Percentiles rank a stretch among this genome's conserved stretches.
These are phyloP conservation scores for Plusia festucae DNA, from an alignment of 2,888 invertebrate species.

Conservation along the genomic window DNA sequence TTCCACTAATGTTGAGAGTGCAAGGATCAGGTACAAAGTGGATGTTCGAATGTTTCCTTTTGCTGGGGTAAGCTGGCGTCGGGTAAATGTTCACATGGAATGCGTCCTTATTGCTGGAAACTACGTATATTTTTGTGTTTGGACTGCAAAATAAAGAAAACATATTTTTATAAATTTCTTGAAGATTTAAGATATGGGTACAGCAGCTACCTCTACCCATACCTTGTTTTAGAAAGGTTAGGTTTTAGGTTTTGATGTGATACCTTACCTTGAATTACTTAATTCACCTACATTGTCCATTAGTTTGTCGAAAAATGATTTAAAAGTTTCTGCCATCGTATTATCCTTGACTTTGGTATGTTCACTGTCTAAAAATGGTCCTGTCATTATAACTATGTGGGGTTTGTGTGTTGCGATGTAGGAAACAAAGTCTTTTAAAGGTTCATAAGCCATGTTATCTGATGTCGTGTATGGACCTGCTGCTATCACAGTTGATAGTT, in stretches of 20 bases:
- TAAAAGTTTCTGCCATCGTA: constrained; percentile 91
- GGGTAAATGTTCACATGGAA: constrained; percentile 95
- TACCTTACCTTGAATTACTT: constrained; percentile 86
- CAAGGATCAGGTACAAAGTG: constrained; percentile 95
- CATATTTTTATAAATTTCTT: no score
- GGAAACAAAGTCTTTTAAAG: constrained; percentile 93
- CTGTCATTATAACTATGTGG: constrained; percentile 94
- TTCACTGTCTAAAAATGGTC: constrained; percentile 94
- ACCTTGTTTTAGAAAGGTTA: no score
- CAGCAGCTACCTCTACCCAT: no score
- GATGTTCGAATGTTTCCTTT: constrained; percentile 90
- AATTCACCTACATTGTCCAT: constrained; percentile 91
- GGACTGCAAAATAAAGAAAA: constrained; percentile 75
- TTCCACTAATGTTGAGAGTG: constrained; percentile 93
- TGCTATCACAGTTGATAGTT: constrained; percentile 92
- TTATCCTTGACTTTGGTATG: constrained; percentile 91
- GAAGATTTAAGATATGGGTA: no score
- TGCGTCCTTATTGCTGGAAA: constrained; percentile 93
- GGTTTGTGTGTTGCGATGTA: constrained; percentile 92
- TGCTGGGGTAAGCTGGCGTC: constrained; percentile 92
- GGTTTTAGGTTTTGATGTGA: no score
- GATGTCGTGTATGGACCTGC: constrained; percentile 95
- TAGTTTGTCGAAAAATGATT: constrained; percentile 93
- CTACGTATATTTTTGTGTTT: constrained; percentile 92
- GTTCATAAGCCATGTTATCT: constrained; percentile 94